Evolutionary conservation across 2,797 vertebrate genomes (phyloP), one percentile per base, ranked within the genome.

Genomic region (Garrulus glandarius): DNA sequence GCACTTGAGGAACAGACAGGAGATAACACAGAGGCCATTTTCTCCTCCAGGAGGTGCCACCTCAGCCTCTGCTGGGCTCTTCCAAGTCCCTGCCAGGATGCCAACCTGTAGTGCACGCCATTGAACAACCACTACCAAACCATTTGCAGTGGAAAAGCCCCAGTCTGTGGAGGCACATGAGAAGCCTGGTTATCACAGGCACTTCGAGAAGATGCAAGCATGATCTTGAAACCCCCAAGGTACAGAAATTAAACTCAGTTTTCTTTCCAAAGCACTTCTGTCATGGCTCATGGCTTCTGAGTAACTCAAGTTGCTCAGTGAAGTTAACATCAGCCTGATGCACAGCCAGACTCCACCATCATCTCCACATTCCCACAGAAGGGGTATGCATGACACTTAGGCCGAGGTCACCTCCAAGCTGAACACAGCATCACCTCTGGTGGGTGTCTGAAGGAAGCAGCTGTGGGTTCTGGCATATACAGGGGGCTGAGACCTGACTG

Each of bases 41-140:
- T 49, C 53, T 75, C 32, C 47, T 61, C 24, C 20, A 27, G 16
- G 39, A 88, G 32, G 11, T 53, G 53, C n/a, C 55, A 71, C n/a
- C 46, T 84, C 30, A 34, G 19, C 46, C 32, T n/a, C 56, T 37
- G 36, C 11, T 34, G 59, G 47, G 30, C 34, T 34, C 34, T 16
- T 43, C 3, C 11, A 41, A 60, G 44, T 11, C 30, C 57, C 32
- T 17, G 8, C 19, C 56, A 61, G 36, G 63, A 80, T 47, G 41
- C 44, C 3, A 15, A 55, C 21, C n/a, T 19, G 3, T 13, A 55
- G 44, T 1, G 2, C 21, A 22, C 0, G 0, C 15, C 3, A 6
- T 2, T 5, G 1, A 57, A 59, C 21, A 43, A 13, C 1, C 0
- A 34, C 14, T 6, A 61, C 21, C 12, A 3, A 67, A 55, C 14